Conservation (phyloP, 1,140 invertebrate species). For the Lethrus apterus region DNA sequence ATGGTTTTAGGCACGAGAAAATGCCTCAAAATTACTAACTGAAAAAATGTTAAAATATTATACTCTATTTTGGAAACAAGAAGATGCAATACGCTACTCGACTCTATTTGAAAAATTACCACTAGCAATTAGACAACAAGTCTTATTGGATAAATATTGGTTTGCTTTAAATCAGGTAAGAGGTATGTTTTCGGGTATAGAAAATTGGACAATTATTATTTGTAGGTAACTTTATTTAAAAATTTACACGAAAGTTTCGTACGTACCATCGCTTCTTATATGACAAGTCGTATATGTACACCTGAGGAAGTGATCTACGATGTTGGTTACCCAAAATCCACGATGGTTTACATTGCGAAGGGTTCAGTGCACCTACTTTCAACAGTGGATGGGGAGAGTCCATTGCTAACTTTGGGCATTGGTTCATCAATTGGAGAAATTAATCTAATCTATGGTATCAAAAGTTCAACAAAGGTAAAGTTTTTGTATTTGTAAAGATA, state of each 20-base stretch:
- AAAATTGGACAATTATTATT: background rate
- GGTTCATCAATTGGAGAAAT: conserved; percentile 3
- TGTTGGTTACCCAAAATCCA: background rate
- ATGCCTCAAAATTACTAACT: conserved; percentile 15
- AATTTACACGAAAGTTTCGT: conserved; percentile 2
- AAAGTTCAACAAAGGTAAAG: conserved; percentile 3
- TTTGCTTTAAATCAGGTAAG: conserved; percentile 19
- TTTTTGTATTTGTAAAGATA: background rate
- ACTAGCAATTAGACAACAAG: conserved; percentile 14
- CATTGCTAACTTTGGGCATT: conserved; percentile 4
- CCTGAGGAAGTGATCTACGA: conserved; percentile 5
- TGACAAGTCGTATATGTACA: conserved; percentile 2
- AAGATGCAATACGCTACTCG: conserved; percentile 16
- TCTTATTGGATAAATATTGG: conserved; percentile 23
- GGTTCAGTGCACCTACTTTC: conserved; percentile 7
- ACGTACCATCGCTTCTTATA: background rate
- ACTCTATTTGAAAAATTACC: conserved; percentile 17
- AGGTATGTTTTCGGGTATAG: background rate
- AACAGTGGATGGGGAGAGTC: conserved; percentile 6
- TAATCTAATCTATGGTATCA: conserved; percentile 8
- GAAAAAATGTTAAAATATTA: conserved; percentile 20
- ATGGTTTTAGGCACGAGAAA: background rate
- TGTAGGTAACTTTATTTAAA: conserved; percentile 1
- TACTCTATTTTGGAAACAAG: conserved; percentile 19
- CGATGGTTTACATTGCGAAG: conserved; percentile 3